phyloP scores from a whole-genome alignment of 92 coral and sea anemone genomes.

The Porites rus region DNA sequence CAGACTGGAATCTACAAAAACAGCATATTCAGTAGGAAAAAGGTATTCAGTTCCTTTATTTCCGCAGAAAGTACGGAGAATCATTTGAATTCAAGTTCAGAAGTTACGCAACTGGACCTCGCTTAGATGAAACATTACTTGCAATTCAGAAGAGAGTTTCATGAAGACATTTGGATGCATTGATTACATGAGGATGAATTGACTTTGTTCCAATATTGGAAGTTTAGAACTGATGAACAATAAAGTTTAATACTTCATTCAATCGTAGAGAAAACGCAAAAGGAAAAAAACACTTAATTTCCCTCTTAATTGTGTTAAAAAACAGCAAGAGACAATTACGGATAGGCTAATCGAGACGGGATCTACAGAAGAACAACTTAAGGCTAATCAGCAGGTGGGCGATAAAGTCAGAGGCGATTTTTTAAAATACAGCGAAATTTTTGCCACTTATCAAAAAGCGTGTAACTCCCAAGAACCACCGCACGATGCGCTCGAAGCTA shows the following conservation, averaged over 20 bases:
- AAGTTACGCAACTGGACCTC: no score
- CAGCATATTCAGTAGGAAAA: background rate
- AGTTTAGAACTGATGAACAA: background rate
- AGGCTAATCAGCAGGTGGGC: slow-evolving; percentile 40
- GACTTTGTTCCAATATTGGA: background rate
- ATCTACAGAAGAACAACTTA: slow-evolving; percentile 41
- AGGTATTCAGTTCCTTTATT: slow-evolving; percentile 5
- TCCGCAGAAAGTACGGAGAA: background rate
- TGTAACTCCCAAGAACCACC: background rate
- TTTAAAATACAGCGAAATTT: slow-evolving; percentile 14
- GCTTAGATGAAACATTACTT: no score
- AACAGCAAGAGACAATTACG: no score
- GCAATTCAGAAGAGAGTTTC: no score
- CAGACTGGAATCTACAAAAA: background rate
- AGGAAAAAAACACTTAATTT: background rate
- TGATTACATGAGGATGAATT: background rate
- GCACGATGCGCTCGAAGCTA: slow-evolving; percentile 18
- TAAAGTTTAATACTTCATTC: background rate
- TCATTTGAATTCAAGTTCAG: background rate
- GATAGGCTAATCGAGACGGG: slow-evolving; percentile 9
- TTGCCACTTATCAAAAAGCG: slow-evolving; percentile 23
- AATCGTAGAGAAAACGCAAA: background rate
- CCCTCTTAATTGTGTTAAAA: background rate
- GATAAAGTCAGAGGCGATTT: slow-evolving; percentile 52
- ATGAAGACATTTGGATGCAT: background rate